Percentiles rank a stretch among this genome's conserved stretches.
phyloP scores from a whole-genome alignment of 2,113 vertebrate species.

The Cacatua alba region DNA sequence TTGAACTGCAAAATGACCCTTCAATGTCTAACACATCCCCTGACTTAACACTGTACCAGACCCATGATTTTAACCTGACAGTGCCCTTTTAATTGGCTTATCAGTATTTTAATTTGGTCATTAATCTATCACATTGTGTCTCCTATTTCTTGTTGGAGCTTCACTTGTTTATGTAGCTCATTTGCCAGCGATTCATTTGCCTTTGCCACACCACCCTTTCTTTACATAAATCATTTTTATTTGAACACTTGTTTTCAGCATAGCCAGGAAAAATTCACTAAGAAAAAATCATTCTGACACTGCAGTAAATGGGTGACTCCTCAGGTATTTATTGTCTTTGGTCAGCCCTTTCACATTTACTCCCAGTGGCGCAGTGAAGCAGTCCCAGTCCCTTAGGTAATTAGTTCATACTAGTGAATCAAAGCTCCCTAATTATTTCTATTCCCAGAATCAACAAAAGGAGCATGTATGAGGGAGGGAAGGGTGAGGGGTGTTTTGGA shows the following conservation, averaged over 20 bases:
- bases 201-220: not conserved
- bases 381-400: not conserved
- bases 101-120: not conserved
- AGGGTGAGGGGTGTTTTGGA: not conserved
- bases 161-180: not conserved
- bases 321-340: not conserved
- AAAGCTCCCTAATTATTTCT: not conserved
- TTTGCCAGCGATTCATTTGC: not conserved
- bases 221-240: not conserved
- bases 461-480: not conserved
- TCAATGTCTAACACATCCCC: not conserved
- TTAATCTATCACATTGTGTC: not conserved
- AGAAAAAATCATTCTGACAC: not conserved
- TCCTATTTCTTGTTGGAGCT: not conserved
- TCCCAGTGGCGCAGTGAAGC: not conserved
- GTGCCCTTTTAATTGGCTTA: not conserved
- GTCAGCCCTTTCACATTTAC: not conserved
- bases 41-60: not conserved
- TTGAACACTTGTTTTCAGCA: not conserved
- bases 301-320: not conserved
- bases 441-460: not conserved
- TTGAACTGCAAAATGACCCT: not conserved
- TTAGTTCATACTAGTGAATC: not conserved
- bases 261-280: not conserved
- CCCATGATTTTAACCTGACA: not conserved